Base-by-base conservation (phyloP, 1,140 invertebrate genomes). In the Megalonaias nervosa region DNA sequence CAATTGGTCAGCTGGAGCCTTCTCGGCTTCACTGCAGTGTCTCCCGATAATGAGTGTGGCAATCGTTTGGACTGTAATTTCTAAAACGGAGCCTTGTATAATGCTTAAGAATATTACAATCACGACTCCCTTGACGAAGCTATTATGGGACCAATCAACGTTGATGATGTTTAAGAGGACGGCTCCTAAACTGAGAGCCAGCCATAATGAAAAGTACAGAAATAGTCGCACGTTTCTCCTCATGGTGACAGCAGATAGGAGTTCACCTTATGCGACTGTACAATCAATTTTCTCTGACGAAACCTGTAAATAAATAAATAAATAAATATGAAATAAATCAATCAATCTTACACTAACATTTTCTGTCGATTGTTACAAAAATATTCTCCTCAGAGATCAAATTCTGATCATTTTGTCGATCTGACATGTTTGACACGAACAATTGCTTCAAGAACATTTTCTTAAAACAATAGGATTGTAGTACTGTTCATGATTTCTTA, bases 31-130 rank as follows among this genome's bases (percentile, higher is more conserved):
- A 55, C 87, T 62, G 55, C 75, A 79, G 48, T 84, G 74, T 12
- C 87, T 86, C 26, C 87, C 87, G 21, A 88, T 74, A 2, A 87
- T 58, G 15, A 87, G 77, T 11, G 87, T 89, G 0, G 83, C 77
- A 1, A 87, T 81, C 14, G 87, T 87, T 79, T 85, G 83, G 19
- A 86, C 77, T 0, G 86, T 83, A 21, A 89, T 84, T 71, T 89
- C 87, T 68, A 87, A 67, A 9, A 89, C 86, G 21, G 80, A 83
- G 0, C 86, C 86, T 75, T 89, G 86, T n/a, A 89, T 55, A 15
- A 87, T 74, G 14, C 83, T 84, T 9, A 87, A 74, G 0, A 89
- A 74, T 16, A 87, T n/a, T 14, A 88, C 81, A 58, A 89, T 74
- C 15, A 84, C 16, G 13, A 87, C 78, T 1, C 83, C 85, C 21